A percentile compares a stretch with the other conserved stretches of the same genome.
These are phyloP conservation scores for Leucopsar rothschildi DNA, from an alignment of 2,113 vertebrate species.

Conservation along the genomic window DNA sequence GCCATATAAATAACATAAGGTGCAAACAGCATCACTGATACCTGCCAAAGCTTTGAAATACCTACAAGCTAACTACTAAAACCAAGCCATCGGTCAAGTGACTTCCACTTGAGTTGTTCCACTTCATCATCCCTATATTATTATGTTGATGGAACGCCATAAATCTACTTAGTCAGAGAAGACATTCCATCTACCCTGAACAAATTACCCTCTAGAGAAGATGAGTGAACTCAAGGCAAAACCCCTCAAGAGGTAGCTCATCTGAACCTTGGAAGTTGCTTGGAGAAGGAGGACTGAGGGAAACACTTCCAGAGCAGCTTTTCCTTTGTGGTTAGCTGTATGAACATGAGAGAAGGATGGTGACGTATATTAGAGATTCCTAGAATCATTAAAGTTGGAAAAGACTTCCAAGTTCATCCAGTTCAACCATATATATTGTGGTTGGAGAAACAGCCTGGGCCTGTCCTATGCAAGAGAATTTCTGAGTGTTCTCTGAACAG, in stretches of 20 bases:
- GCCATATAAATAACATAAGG: slow-evolving; percentile 2
- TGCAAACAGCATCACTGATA: background rate
- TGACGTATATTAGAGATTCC: background rate
- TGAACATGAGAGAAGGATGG: background rate
- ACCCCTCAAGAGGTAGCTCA: background rate
- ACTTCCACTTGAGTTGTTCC: slow-evolving; percentile 20
- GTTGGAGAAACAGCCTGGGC: background rate
- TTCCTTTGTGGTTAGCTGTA: background rate
- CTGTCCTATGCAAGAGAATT: slow-evolving; percentile 9
- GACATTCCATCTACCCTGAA: background rate
- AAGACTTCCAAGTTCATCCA: background rate
- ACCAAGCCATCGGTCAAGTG: slow-evolving; percentile 31
- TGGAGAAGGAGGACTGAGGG: background rate
- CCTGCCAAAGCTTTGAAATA: slow-evolving; percentile 48
- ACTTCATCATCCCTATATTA: slow-evolving; percentile 6
- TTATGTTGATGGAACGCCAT: background rate
- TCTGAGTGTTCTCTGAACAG: slow-evolving; percentile 24
- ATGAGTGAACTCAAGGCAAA: background rate
- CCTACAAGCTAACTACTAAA: slow-evolving; percentile 8
- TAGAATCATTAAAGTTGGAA: background rate
- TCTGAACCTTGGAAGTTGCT: background rate
- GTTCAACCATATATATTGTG: background rate
- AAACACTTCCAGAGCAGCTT: background rate
- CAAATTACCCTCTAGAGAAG: background rate
- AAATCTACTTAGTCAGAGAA: background rate